These are phyloP conservation scores for Sesia bembeciformis DNA, from an alignment of 2,888 invertebrate species.

Conservation along the genomic window DNA sequence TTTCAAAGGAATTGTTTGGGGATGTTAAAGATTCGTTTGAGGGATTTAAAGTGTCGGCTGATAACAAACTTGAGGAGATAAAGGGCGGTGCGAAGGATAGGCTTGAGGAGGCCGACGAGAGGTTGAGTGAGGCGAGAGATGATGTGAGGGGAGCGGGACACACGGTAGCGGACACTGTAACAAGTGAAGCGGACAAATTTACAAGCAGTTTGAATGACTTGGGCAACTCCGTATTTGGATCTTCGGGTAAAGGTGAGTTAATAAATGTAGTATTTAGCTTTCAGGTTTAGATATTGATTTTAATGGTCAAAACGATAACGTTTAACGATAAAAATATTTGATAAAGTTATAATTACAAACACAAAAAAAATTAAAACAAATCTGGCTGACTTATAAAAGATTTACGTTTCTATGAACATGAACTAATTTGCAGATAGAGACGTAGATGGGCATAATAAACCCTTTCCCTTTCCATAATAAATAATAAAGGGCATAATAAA, in stretches of 20 bases:
- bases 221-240: conserved; percentile 61
- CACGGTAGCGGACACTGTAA: conserved; percentile 29
- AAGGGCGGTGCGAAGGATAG: conserved; percentile 37
- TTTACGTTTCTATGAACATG: too few species aligned
- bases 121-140: conserved; percentile 34
- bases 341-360: too few species aligned
- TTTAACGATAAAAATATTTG: too few species aligned
- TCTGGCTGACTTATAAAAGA: too few species aligned
- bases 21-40: conserved; percentile 50
- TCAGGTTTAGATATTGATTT: too few species aligned
- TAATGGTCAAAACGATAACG: too few species aligned
- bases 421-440: too few species aligned
- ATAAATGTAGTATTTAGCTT: background rate
- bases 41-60: conserved; percentile 62
- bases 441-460: too few species aligned
- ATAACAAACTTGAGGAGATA: conserved; percentile 58
- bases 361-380: too few species aligned
- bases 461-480: too few species aligned
- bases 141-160: conserved; percentile 28
- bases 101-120: conserved; percentile 34
- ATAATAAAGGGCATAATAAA: too few species aligned
- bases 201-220: conserved; percentile 61
- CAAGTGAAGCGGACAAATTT: conserved; percentile 52
- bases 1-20: conserved; percentile 48
- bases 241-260: conserved; percentile 58